Evolutionary conservation across 2,113 vertebrate species (phyloP).

Genomic region (Cervus canadensis): DNA sequence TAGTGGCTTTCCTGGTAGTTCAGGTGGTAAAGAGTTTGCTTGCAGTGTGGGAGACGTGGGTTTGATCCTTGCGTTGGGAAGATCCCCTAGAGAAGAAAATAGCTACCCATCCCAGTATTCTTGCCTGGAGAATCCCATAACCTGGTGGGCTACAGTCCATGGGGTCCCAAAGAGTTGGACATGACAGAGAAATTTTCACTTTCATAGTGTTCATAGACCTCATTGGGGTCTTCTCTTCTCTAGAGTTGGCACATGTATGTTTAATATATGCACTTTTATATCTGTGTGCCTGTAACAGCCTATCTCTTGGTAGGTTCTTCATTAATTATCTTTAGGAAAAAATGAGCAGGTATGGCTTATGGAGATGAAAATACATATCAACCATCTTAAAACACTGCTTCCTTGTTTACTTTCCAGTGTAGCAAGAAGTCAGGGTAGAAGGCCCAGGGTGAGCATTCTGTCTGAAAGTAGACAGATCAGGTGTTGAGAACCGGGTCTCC

Average conservation of each 20-base stretch:
- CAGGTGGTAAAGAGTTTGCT: neutral
- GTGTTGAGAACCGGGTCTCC: neutral
- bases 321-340: neutral
- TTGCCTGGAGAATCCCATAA: neutral
- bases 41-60: neutral
- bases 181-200: neutral
- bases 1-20: neutral
- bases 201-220: neutral
- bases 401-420: rapidly evolving
- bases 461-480: neutral
- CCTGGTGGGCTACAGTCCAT: neutral
- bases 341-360: rapidly evolving
- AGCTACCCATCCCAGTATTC: neutral
- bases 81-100: neutral
- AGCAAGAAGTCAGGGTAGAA: rapidly evolving
- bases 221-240: rapidly evolving
- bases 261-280: rapidly evolving
- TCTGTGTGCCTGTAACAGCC: rapidly evolving
- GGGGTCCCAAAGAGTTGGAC: neutral
- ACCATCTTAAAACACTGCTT: too few species aligned
- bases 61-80: neutral
- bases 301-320: neutral
- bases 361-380: neutral
- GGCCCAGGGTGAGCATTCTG: rapidly evolving
- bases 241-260: rapidly evolving